Conservation (phyloP, 2,797 vertebrate genomes). For the Chaenodraco wilsoni region DNA sequence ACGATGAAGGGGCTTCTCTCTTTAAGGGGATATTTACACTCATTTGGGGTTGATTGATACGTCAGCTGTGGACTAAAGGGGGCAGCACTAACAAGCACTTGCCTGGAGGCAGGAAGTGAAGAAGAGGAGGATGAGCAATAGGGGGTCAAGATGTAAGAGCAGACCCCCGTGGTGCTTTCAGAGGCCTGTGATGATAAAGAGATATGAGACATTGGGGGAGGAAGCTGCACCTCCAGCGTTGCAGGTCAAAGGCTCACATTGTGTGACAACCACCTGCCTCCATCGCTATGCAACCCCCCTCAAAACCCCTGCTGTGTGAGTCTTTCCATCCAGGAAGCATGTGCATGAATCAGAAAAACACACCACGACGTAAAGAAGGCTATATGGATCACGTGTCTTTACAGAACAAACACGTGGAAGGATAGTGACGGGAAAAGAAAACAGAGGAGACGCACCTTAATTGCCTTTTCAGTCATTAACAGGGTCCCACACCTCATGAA, state of each 20-base stretch:
- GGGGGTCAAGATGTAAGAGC: conserved; percentile 73
- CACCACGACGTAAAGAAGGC: background rate
- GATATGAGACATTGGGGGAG: conserved; percentile 42
- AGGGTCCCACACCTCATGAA: conserved; percentile 81
- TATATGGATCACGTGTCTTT: background rate
- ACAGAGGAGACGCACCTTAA: conserved; percentile 77
- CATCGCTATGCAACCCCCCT: background rate
- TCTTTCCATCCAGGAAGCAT: conserved; percentile 50
- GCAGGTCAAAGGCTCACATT: conserved; percentile 54
- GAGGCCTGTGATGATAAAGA: conserved; percentile 66
- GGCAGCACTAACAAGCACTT: conserved; percentile 73
- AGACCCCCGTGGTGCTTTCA: conserved; percentile 52
- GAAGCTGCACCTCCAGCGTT: conserved; percentile 13
- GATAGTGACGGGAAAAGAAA: conserved; percentile 73
- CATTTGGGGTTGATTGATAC: conserved; percentile 65
- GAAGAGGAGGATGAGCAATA: conserved; percentile 48
- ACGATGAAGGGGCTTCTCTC: conserved; percentile 49
- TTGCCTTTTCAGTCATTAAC: conserved; percentile 85
- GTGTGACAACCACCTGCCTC: conserved; percentile 48
- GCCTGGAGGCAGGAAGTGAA: conserved; percentile 16
- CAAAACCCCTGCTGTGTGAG: conserved; percentile 38
- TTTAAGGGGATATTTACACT: conserved; percentile 60
- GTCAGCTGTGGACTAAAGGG: conserved; percentile 63
- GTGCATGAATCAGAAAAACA: conserved; percentile 19
- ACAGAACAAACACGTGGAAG: conserved; percentile 62